Percentiles rank a stretch among this genome's conserved stretches.
phyloP scores from a whole-genome alignment of 2,888 invertebrate genomes.

The Plagiodera versicolora region DNA sequence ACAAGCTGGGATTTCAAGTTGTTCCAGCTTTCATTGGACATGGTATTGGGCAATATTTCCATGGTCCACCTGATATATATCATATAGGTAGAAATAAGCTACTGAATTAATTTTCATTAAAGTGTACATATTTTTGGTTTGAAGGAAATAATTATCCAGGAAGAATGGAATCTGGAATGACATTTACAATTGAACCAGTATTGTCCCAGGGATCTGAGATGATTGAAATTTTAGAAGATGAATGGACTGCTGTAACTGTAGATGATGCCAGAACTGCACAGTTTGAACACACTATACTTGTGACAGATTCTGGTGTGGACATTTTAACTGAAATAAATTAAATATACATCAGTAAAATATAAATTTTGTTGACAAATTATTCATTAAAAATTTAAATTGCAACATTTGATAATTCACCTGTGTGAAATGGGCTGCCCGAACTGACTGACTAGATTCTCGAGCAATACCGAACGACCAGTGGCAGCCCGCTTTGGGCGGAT shows the following conservation, averaged over 20 bases:
- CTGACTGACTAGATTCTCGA: too few species aligned
- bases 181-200: constrained; percentile 93
- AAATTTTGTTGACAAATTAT: too few species aligned
- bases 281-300: constrained; percentile 87
- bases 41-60: constrained; percentile 91
- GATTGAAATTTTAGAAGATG: constrained; percentile 76
- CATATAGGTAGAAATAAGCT: constrained; percentile 70
- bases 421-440: too few species aligned
- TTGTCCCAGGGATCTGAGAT: constrained; percentile 73
- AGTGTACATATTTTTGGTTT: constrained; percentile 9
- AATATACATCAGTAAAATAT: not conserved
- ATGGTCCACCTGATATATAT: constrained; percentile 87
- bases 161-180: constrained; percentile 84
- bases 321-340: constrained; percentile 65
- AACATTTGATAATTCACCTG: too few species aligned
- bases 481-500: too few species aligned
- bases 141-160: constrained; percentile 69
- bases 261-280: constrained; percentile 86
- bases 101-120: not conserved
- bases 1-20: constrained; percentile 64
- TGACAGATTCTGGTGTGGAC: constrained; percentile 76
- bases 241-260: constrained; percentile 88
- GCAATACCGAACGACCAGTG: too few species aligned
- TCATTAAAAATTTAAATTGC: too few species aligned
- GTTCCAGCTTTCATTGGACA: constrained; percentile 86